Evolutionary conservation across 2,888 invertebrate genomes (phyloP).

Genomic region (Antheraea yamamai): DNA sequence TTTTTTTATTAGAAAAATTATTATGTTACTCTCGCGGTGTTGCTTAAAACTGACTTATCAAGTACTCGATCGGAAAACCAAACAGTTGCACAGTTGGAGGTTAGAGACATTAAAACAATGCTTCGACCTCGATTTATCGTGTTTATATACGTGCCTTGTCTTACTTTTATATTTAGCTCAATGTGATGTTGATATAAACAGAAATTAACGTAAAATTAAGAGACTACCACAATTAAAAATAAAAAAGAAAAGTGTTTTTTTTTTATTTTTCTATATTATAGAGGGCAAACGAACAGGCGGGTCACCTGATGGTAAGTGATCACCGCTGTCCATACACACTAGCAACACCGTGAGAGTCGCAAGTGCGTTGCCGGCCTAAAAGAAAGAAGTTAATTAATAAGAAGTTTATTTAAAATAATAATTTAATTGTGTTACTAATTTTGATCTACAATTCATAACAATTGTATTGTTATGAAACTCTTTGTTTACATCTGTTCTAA

Average conservation of each 20-base stretch:
- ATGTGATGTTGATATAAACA: not conserved
- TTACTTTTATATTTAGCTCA: slow-evolving; percentile 6
- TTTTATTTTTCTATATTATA: too few species aligned
- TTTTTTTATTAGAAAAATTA: not conserved
- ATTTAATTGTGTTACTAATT: too few species aligned
- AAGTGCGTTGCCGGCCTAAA: too few species aligned
- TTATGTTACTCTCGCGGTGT: not conserved
- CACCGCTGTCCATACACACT: too few species aligned
- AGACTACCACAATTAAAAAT: not conserved
- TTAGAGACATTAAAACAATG: slow-evolving; percentile 9
- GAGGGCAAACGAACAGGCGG: too few species aligned
- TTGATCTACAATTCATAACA: too few species aligned
- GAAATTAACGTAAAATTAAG: not conserved
- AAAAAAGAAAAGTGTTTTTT: not conserved
- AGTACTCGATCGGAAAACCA: not conserved
- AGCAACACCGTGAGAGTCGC: too few species aligned
- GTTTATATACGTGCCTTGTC: not conserved
- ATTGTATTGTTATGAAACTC: too few species aligned
- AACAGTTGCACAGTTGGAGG: slow-evolving; percentile 1
- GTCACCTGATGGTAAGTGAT: too few species aligned
- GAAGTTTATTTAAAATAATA: too few species aligned
- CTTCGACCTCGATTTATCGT: not conserved
- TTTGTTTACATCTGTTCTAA: too few species aligned
- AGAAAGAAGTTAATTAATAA: not conserved
- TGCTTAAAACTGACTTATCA: not conserved